Evolutionary conservation across 2,797 vertebrate genomes (phyloP), one percentile per base, ranked within the genome.

Genomic region (Alosa sapidissima): DNA sequence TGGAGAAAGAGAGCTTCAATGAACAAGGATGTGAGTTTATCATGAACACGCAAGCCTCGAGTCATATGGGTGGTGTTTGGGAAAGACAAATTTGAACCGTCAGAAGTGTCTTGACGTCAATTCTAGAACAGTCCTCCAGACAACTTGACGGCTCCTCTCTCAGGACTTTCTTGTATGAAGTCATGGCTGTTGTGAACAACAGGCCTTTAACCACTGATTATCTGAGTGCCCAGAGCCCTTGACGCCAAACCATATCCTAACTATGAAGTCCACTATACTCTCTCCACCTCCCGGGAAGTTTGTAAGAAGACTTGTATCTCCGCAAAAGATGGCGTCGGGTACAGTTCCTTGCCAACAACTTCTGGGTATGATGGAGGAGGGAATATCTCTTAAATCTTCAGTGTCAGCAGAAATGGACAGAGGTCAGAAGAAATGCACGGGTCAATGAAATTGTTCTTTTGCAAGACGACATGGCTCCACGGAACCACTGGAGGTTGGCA

Each of bases 401-500:
- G 58, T 55, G 33, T 24, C 78, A 84, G 82, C 21, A 84, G 58
- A 58, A 60, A 36, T 82, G 82, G 19, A 21, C 19, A 24, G 82
- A 83, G 51, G 81, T 52, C 58, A 81, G 83, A 84, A 21, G 84
- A 47, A 88, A 88, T 41, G 13, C 81, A 68, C 84, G 81, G 33
- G 54, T 84, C 2, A 83, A 85, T 49, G 78, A 87, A 28, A 85
- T 88, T 33, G 81, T 87, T 11, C 81, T 86, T 24, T 45, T 89
- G 24, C 83, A 85, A 82, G 85, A 89, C 54, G 87, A 85, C 72
- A 48, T 49, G 5, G 68, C 84, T 55, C 85, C 84, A 55, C 11
- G 84, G 21, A 88, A 81, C 24, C 45, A 88, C 55, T 88, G 87
- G 88, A 89, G 88, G 81, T 45, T 88, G 58, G 87, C 58, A 84